Evolutionary conservation across 1,140 invertebrate species (phyloP).

Genomic region (Venturia canescens): DNA sequence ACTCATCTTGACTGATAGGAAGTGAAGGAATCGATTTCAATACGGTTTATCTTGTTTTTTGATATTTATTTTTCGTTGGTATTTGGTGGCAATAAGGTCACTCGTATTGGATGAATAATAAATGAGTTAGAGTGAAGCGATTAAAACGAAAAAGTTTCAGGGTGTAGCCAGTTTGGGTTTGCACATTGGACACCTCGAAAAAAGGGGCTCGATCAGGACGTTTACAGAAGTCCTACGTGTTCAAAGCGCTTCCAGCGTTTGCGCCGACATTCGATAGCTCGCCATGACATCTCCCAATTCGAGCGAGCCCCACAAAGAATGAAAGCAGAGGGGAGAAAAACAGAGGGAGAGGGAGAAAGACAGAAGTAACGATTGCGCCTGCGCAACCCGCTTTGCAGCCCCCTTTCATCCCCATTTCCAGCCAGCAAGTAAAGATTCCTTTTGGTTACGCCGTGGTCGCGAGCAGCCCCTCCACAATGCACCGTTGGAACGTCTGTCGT

Average conservation of each 20-base stretch:
- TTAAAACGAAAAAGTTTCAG: constrained; percentile 9
- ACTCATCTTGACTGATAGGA: constrained; percentile 58
- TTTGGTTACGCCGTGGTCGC: constrained; percentile 39
- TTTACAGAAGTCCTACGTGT: constrained; percentile 23
- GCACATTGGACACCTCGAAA: constrained; percentile 1
- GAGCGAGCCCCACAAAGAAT: neutral
- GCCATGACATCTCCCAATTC: constrained; percentile 21
- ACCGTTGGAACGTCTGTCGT: neutral
- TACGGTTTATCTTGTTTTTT: neutral
- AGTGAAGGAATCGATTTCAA: neutral
- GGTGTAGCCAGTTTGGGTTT: constrained; percentile 39
- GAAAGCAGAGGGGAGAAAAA: neutral
- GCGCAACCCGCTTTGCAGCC: constrained; percentile 22
- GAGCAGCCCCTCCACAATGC: constrained; percentile 22
- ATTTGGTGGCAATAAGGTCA: neutral
- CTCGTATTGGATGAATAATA: neutral
- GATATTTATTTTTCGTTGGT: neutral
- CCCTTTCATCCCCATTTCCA: constrained; percentile 27
- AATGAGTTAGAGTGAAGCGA: neutral
- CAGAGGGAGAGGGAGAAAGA: constrained; percentile 1
- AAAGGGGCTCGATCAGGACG: neutral
- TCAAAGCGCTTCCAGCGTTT: constrained; percentile 35
- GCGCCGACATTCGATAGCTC: constrained; percentile 38
- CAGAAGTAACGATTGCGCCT: constrained; percentile 31
- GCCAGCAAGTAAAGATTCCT: constrained; percentile 51